Base-by-base conservation (phyloP, 2,113 vertebrate species). In the Gambusia holbrooki region DNA sequence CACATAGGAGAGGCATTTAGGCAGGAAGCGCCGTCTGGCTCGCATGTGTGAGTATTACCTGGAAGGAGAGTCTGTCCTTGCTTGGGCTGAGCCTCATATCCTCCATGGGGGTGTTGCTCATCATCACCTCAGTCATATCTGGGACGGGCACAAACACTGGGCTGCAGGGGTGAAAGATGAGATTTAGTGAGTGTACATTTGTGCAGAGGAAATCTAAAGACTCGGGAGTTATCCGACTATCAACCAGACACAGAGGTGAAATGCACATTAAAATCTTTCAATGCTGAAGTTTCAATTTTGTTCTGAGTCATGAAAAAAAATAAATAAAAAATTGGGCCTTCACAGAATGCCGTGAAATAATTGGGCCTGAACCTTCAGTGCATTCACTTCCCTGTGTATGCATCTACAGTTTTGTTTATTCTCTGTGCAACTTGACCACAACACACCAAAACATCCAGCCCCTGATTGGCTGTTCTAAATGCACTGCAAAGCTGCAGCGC, bases 101-200 rank as follows among this genome's bases (percentile, higher is more conserved):
- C 54, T 99, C 97, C 95, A 99, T 98, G 75, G 96, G 91, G 83
- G 96, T 94, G 88, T 94, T 91, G 90, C 69, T 98, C 95, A 99
- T 96, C 95, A 98, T 97, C 93, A 98, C 97, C 91, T 98, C 97
- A 90, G 98, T 98, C 98, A 99, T 99, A 76, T 97, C 94, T 94
- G 93, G 92, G 66, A 94, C 92, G 92, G 95, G 94, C 93, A 97
- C 93, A 90, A 96, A 97, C 94, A 95, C 96, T 87, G 96, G 86
- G 94, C 97, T 98, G 93, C 68, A 77, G 77, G 88, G 80, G 37
- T 9, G 58, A 69, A 76, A 74, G 65, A 65, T n/a, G 25, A 51
- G 45, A 5, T 2, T 4, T 2, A 33, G 30, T 9, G 28, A n/a
- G 37, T 7, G 27, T 68, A 75, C 28, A 67, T 69, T 27, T 62